Conservation (phyloP, 1,140 invertebrate species). For the Sitobion miscanthi region DNA sequence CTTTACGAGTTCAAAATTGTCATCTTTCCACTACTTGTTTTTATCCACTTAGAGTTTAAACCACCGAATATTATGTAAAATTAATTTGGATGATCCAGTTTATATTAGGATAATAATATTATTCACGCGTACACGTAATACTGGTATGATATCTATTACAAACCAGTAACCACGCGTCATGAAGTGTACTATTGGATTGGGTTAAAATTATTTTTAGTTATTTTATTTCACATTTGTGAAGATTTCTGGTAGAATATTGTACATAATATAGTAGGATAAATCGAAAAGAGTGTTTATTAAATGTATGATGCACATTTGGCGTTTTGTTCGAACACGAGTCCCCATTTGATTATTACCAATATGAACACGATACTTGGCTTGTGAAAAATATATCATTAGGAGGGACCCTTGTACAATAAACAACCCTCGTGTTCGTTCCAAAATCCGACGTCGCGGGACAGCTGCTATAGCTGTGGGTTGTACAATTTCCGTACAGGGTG, state of each 20-base stretch:
- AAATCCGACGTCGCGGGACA: background rate
- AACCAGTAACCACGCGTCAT: background rate
- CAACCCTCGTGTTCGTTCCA: background rate
- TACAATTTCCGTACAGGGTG: background rate
- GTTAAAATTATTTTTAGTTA: background rate
- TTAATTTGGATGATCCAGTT: background rate
- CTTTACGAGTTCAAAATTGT: background rate
- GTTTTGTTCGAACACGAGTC: background rate
- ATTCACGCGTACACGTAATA: too few relatives aligned
- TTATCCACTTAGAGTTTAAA: background rate
- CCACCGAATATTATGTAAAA: background rate
- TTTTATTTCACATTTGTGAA: background rate
- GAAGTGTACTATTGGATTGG: background rate
- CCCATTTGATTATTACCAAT: background rate
- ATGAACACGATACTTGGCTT: conserved; percentile 35
- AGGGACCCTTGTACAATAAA: background rate
- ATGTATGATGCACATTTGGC: background rate
- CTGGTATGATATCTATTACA: background rate
- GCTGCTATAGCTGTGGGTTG: background rate
- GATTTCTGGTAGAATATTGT: background rate
- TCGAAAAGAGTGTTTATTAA: background rate
- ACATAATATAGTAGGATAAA: background rate
- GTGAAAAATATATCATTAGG: background rate
- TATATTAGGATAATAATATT: background rate
- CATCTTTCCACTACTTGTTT: background rate